Base-by-base conservation (phyloP, 2,113 vertebrate species). In the Pseudopodoces humilis region DNA sequence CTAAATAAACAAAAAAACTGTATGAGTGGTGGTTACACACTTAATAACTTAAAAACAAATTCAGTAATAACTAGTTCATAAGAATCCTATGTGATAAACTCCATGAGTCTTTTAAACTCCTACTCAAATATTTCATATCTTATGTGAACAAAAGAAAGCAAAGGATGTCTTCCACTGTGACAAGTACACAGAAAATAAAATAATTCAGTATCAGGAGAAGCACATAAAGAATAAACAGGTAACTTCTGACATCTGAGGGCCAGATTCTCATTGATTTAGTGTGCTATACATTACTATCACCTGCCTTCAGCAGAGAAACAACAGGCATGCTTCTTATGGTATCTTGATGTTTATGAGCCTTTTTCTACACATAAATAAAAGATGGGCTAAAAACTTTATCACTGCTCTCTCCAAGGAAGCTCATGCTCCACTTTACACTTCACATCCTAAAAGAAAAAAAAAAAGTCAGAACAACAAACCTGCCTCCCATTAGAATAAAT, bases 261-360 rank as follows among this genome's bases (percentile, higher is more conserved):
- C 7, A 8, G 47, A 9, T 39, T 65, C 44, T 47, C 28, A 22
- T 19, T 78, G n/a, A 20, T 35, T 67, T 47, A 67, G 11, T 7
- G 11, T 39, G 27, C 22, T 15, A 46, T 5, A 18, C 0, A 0
- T 13, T 37, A 70, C 18, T 41, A 77, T 24, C 3, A 6, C 17
- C 12, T 8, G 2, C 27, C 52, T 23, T 63, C 37, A 33, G 28
- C 5, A 16, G 50, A 75, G 41, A 70, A 71, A 52, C 13, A 71
- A 52, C 13, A 78, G 23, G 23, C 27, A 67, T 27, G 22, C 25
- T 70, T 56, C 49, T 24, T 58, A 28, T 1, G 5, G 15, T n/a
- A 79, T 46, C 52, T 33, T 59, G 12, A 74, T 47, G 35, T 24
- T 59, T 28, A 67, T 8, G 19, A 71, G 21, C 12, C 39, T 79